Evolutionary conservation across 2,113 vertebrate species (phyloP).

Genomic region (Natator depressus): DNA sequence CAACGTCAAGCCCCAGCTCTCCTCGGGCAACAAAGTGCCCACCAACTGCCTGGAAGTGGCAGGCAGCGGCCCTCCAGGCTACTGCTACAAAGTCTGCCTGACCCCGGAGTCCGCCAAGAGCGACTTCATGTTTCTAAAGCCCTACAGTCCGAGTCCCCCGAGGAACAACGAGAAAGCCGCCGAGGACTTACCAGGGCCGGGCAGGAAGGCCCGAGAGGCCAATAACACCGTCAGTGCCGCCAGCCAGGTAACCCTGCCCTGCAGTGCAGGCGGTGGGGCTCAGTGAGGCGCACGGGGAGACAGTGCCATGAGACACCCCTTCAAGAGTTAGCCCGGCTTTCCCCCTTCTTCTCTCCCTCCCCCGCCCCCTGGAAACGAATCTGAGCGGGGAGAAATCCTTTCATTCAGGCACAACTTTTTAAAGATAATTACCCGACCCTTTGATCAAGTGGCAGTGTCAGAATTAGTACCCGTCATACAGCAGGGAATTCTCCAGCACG

Average conservation of each 20-base stretch:
- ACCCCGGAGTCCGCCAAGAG: constrained; percentile 91
- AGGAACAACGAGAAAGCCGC: constrained; percentile 87
- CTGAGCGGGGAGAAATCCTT: not conserved
- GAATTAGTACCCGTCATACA: constrained; percentile 20
- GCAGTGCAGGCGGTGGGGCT: accelerated
- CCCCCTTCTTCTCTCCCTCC: not conserved
- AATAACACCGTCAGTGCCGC: constrained; percentile 83
- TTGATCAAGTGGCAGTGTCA: constrained; percentile 34
- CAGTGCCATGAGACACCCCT: not conserved
- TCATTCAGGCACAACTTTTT: not conserved
- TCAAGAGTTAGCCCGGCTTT: not conserved
- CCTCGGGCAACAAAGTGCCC: constrained; percentile 81
- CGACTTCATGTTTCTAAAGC: constrained; percentile 95
- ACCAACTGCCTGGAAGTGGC: constrained; percentile 84
- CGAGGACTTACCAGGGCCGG: constrained; percentile 71
- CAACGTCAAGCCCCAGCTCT: constrained; percentile 84
- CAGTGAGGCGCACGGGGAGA: too few species aligned
- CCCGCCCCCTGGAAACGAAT: not conserved
- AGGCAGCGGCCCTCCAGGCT: constrained; percentile 82
- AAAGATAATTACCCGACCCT: not conserved
- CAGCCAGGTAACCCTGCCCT: constrained; percentile 75
- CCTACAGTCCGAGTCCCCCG: constrained; percentile 83
- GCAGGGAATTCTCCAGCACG: not conserved
- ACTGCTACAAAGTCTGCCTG: constrained; percentile 92
- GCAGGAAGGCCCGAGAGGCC: constrained; percentile 75